Evolutionary conservation across 2,797 vertebrate genomes (phyloP).

Genomic region (Botia almorhae): DNA sequence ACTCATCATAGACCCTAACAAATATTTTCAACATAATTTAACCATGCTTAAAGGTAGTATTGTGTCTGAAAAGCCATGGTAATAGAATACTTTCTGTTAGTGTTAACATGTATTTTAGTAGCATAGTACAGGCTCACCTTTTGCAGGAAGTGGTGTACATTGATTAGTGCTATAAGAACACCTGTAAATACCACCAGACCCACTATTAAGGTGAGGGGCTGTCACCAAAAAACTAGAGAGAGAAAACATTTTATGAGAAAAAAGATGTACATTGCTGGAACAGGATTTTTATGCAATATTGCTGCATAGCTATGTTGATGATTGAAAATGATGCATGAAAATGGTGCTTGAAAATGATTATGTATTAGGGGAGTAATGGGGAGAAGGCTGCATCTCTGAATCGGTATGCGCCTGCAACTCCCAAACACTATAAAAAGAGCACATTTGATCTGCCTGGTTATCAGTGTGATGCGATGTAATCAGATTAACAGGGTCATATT

Average conservation of each 20-base stretch:
- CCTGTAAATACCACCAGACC: slow-evolving; percentile 40
- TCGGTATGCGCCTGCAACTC: not conserved
- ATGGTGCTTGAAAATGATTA: not conserved
- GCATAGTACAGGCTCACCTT: slow-evolving; percentile 28
- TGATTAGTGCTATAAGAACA: slow-evolving; percentile 34
- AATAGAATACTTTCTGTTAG: not conserved
- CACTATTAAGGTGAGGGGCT: slow-evolving; percentile 38
- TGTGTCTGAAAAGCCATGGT: not conserved
- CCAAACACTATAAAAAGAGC: not conserved
- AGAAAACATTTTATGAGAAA: not conserved
- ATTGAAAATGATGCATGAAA: not conserved
- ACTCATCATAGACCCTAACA: no score
- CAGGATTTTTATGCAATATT: not conserved
- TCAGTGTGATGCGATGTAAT: no score
- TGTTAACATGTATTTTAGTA: not conserved
- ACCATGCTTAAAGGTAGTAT: not conserved
- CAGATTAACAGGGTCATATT: no score
- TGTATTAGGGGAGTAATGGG: not conserved
- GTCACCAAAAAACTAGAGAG: slow-evolving; percentile 49
- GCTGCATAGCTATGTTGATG: not conserved
- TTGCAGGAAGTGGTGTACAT: slow-evolving; percentile 22
- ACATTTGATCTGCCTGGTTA: no score
- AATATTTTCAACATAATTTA: no score
- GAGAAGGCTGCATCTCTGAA: not conserved
- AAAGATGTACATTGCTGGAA: not conserved